Evolutionary conservation across 2,888 invertebrate species (phyloP).

Genomic region (Busseola fusca): DNA sequence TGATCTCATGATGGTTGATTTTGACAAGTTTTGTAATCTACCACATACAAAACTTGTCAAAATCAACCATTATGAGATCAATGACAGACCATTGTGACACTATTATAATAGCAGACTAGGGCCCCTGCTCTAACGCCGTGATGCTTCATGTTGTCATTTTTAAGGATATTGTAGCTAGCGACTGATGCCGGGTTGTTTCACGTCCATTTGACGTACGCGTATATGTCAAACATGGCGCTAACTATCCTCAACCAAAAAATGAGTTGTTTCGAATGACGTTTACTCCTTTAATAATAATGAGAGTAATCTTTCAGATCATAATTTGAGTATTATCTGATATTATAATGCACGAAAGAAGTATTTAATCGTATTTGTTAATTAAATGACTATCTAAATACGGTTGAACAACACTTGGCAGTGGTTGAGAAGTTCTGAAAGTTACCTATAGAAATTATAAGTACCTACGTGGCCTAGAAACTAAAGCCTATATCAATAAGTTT

Average conservation of each 20-base stretch:
- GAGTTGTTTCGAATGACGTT: too few species aligned
- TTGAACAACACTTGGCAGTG: neutral
- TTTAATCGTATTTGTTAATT: neutral
- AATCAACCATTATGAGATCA: too few species aligned
- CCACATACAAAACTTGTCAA: too few species aligned
- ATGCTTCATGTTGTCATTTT: neutral
- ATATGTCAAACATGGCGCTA: too few species aligned
- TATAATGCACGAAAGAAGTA: neutral
- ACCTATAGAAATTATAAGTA: neutral
- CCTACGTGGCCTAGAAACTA: neutral
- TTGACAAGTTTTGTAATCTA: too few species aligned
- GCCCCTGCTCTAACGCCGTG: neutral
- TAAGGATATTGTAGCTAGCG: neutral
- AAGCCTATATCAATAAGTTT: neutral
- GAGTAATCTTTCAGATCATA: too few species aligned
- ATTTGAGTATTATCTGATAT: neutral
- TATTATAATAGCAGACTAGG: too few species aligned
- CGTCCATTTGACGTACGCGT: too few species aligned
- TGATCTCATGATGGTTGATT: too few species aligned
- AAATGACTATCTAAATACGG: neutral
- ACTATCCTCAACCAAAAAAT: too few species aligned
- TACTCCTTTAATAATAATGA: too few species aligned
- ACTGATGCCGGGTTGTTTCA: neutral
- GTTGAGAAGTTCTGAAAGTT: neutral
- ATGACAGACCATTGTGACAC: too few species aligned